phyloP scores from a whole-genome alignment of 2,888 invertebrate genomes.

The Metellina segmentata region DNA sequence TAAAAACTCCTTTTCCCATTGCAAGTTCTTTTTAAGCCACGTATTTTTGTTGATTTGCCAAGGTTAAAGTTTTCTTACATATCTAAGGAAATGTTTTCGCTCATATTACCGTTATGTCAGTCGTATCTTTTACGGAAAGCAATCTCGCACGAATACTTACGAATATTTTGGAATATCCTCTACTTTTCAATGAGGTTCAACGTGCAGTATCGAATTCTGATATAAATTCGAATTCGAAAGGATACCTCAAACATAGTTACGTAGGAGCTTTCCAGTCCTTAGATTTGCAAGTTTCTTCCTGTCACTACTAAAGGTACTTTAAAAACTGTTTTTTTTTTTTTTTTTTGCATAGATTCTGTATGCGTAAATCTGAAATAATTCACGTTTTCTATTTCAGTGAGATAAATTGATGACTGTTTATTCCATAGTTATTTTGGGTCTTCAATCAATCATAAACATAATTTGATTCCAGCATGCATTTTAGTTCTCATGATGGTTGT shows the following conservation, averaged over 20 bases:
- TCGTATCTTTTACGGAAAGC: neutral
- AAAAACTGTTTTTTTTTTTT: constrained; percentile 34
- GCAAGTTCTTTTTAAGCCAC: neutral
- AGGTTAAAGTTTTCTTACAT: constrained; percentile 4
- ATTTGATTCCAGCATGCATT: too few species aligned
- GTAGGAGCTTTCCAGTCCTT: neutral
- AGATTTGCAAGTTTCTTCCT: neutral
- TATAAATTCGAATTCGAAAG: constrained; percentile 46
- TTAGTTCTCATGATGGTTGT: too few species aligned
- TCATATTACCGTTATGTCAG: neutral
- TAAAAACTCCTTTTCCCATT: too few species aligned
- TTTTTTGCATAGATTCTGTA: neutral
- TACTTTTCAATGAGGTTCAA: constrained; percentile 10
- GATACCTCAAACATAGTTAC: constrained; percentile 28
- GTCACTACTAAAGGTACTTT: neutral
- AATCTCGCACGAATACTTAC: constrained; percentile 7
- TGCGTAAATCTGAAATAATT: too few species aligned
- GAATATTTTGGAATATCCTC: constrained; percentile 16
- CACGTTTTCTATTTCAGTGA: too few species aligned
- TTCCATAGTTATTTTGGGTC: too few species aligned
- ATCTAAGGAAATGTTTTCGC: constrained; percentile 1
- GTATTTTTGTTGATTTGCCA: constrained; percentile 17
- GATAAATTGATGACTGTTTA: too few species aligned
- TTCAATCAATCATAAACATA: too few species aligned
- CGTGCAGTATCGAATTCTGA: constrained; percentile 47